phyloP scores from a whole-genome alignment of 2,113 vertebrate genomes.

The Orthonyx spaldingii region DNA sequence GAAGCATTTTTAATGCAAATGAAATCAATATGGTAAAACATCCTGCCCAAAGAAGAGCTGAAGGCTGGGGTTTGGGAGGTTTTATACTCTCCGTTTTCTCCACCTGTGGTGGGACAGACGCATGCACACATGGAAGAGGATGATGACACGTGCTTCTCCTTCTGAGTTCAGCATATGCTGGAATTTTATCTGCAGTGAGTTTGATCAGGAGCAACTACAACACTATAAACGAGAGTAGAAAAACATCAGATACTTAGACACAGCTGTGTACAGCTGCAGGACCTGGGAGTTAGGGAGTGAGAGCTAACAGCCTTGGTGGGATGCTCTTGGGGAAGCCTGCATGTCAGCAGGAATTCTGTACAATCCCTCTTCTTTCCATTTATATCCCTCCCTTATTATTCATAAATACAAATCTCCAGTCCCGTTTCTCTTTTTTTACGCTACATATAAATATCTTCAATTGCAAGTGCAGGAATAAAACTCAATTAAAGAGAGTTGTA shows the following conservation, averaged over 20 bases:
- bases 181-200: slow-evolving; percentile 15
- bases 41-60: background rate
- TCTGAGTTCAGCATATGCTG: background rate
- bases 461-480: background rate
- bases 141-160: background rate
- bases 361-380: background rate
- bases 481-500: background rate
- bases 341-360: background rate
- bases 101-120: background rate
- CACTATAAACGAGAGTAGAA: background rate
- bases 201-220: background rate
- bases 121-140: background rate
- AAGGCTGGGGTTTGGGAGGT: background rate
- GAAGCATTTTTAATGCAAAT: background rate
- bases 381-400: background rate
- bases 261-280: background rate
- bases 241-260: background rate
- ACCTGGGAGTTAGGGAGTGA: background rate
- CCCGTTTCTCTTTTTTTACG: background rate
- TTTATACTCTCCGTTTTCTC: background rate
- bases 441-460: background rate
- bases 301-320: background rate
- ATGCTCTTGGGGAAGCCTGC: background rate
- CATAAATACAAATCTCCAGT: background rate
- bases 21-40: background rate